These are phyloP conservation scores for Anodontia alba DNA, from an alignment of 2,888 invertebrate species.

Conservation along the genomic window DNA sequence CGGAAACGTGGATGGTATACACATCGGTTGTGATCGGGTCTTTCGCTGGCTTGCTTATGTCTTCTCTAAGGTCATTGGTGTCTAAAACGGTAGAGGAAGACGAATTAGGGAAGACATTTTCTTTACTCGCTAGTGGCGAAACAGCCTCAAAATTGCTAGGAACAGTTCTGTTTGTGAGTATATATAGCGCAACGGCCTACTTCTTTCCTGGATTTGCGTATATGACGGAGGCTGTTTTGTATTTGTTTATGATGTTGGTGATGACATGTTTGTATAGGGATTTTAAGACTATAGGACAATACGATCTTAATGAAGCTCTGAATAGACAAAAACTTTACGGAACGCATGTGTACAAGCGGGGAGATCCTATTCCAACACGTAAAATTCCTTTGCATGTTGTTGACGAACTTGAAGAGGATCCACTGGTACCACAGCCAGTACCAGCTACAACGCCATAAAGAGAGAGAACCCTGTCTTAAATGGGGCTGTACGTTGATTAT, in stretches of 20 bases:
- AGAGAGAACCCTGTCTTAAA: too few relatives aligned
- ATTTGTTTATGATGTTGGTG: constrained; percentile 65
- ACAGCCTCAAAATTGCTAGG: constrained; percentile 81
- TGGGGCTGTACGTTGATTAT: too few relatives aligned
- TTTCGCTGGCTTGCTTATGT: constrained; percentile 81
- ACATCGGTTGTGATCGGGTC: constrained; percentile 79
- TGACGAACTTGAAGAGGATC: constrained; percentile 69
- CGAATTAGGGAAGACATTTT: constrained; percentile 83
- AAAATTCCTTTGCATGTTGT: constrained; percentile 54
- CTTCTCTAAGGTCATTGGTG: constrained; percentile 80
- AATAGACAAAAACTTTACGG: constrained; percentile 57
- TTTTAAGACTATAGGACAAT: constrained; percentile 59
- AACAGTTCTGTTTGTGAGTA: constrained; percentile 77
- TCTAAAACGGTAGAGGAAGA: constrained; percentile 82
- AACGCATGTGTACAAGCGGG: constrained; percentile 30
- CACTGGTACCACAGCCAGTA: constrained; percentile 59
- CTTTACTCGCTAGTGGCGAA: constrained; percentile 81
- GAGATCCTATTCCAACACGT: constrained; percentile 21
- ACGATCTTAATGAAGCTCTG: constrained; percentile 65
- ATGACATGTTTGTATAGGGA: constrained; percentile 65
- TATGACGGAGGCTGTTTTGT: constrained; percentile 74
- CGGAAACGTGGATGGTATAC: constrained; percentile 80
- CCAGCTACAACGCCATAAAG: constrained; percentile 67
- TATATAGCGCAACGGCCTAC: constrained; percentile 80
- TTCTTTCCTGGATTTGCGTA: constrained; percentile 81